These are phyloP conservation scores for Glossophaga mutica DNA, from an alignment of 2,797 vertebrate genomes.

Conservation along the genomic window DNA sequence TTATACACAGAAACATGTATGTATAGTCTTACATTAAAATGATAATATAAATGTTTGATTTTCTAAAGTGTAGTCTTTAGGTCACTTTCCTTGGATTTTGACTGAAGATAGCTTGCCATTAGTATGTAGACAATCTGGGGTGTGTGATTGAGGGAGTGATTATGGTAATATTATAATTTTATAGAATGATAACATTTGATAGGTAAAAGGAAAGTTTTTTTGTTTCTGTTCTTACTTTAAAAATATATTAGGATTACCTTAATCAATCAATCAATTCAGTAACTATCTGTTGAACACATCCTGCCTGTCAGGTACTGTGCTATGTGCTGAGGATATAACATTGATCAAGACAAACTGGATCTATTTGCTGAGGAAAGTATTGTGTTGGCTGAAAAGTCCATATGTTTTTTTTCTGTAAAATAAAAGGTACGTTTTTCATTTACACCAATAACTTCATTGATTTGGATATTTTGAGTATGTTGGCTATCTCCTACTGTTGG, in stretches of 20 bases:
- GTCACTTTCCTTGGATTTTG: conserved; percentile 6
- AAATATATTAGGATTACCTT: background rate
- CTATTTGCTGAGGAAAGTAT: background rate
- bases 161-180: background rate
- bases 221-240: background rate
- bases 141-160: background rate
- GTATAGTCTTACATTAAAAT: conserved; percentile 23
- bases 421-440: background rate
- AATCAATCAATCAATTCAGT: background rate
- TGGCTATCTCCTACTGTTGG: too few relatives aligned
- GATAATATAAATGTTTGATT: background rate
- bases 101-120: background rate
- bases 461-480: too few relatives aligned
- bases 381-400: background rate
- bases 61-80: background rate
- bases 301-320: background rate
- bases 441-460: too few relatives aligned
- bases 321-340: background rate
- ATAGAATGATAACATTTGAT: conserved; percentile 1
- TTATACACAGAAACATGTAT: background rate
- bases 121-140: background rate
- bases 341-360: background rate
- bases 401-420: background rate
- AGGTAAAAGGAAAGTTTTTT: conserved; percentile 21
- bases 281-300: background rate